Evolutionary conservation across 2,888 invertebrate species (phyloP), one percentile per base, ranked within the genome.

Genomic region (Diabrotica balteata): DNA sequence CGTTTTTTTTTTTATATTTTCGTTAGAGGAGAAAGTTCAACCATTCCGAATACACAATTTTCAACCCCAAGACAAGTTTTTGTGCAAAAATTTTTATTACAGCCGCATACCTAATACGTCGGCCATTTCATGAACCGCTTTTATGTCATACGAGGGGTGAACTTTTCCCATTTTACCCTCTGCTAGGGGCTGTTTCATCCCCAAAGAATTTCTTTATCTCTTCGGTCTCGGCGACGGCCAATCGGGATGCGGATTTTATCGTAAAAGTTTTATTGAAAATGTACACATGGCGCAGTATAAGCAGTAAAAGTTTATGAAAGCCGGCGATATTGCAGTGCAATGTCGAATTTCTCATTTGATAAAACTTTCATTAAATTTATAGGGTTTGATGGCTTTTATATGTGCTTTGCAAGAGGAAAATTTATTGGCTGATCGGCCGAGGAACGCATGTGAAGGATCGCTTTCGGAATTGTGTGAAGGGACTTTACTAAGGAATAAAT

Each of bases 301-400:
- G 71, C 55, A 72, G 53, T 76, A 75, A 77, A 75, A 63, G 68
- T 75, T 77, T 74, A 74, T 76, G 57, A 63, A 64, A 64, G 60
- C 66, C 62, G 66, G 62, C 69, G 70, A 77, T 73, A 77, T 77
- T 74, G 76, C 72, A 67, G 63, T 66, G 69, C 70, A 68, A 73
- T 72, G 70, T 72, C 72, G 72, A 73, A 72, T 75, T 70, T 71
- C 71, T 71, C 72, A 71, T 76, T 72, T 72, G 73, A 75, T 76
- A 73, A 72, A 74, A 75, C 75, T 75, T 77, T 76, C 77, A 77
- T 77, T 76, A 77, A 75, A 73, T 76, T 77, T 75, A 76, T 70
- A 71, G 67, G 68, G 57, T 55, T 46, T 47, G 55, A 55, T 11
- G 47, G 32, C 44, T 10, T 55, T 17, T 44, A 55, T 43, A 17